These are phyloP conservation scores for Tenthredo distinguenda DNA, from an alignment of 2,888 invertebrate species.

Conservation along the genomic window DNA sequence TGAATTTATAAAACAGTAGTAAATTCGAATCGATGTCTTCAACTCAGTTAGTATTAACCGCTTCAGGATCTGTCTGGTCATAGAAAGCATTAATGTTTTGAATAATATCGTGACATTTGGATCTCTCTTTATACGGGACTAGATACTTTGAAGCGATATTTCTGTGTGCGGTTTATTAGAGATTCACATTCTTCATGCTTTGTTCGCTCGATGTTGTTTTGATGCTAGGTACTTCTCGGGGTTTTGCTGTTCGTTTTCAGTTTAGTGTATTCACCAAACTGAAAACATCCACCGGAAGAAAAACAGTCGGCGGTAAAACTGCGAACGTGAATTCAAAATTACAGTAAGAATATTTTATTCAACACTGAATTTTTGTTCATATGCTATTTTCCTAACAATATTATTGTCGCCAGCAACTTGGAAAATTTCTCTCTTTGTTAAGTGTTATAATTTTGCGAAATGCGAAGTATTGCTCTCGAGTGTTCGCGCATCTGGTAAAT, in stretches of 20 bases:
- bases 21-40: background rate
- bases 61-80: background rate
- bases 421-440: background rate
- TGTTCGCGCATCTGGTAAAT: slow-evolving; percentile 6
- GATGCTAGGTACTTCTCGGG: background rate
- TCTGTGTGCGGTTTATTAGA: background rate
- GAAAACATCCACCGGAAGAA: background rate
- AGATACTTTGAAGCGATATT: slow-evolving; percentile 5
- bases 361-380: background rate
- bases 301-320: background rate
- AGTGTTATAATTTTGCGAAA: background rate
- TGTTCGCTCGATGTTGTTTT: slow-evolving; percentile 16
- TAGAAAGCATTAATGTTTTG: slow-evolving; percentile 27
- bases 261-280: background rate
- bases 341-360: background rate
- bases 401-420: background rate
- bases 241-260: background rate
- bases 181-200: slow-evolving; percentile 18
- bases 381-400: background rate
- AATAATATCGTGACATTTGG: slow-evolving; percentile 17
- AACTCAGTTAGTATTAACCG: background rate
- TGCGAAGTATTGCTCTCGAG: background rate
- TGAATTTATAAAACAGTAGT: background rate
- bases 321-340: background rate
- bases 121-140: background rate